phyloP scores from a whole-genome alignment of 2,797 vertebrate genomes.

The Sebastes taczanowskii region DNA sequence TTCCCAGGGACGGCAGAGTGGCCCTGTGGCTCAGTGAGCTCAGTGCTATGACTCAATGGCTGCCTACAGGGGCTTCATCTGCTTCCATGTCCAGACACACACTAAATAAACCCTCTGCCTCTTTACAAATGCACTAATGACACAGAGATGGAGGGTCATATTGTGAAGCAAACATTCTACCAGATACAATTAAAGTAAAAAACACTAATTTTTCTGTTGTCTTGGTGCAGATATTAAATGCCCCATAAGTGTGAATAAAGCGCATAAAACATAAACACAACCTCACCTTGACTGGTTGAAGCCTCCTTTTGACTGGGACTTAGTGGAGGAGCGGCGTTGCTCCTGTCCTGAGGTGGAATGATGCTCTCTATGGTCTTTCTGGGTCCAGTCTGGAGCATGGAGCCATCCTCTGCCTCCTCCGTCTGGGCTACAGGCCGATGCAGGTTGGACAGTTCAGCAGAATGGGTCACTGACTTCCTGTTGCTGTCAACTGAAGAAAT shows the following conservation, averaged over 20 bases:
- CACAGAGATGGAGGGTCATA: neutral
- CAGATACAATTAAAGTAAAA: neutral
- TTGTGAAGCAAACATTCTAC: neutral
- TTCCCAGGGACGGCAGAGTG: conserved; percentile 60
- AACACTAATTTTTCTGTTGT: no score
- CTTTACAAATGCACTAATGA: conserved; percentile 12
- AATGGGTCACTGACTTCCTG: conserved; percentile 84
- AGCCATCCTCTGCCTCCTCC: conserved; percentile 46
- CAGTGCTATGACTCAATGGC: conserved; percentile 49
- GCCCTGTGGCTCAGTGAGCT: conserved; percentile 32
- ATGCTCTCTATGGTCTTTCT: conserved; percentile 70
- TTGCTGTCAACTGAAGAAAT: conserved; percentile 83
- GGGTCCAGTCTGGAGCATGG: conserved; percentile 60
- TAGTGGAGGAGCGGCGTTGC: conserved; percentile 59
- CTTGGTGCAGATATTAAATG: neutral
- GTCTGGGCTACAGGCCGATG: conserved; percentile 53
- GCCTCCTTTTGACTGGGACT: conserved; percentile 65
- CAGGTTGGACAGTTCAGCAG: conserved; percentile 47
- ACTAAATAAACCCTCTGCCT: conserved; percentile 20
- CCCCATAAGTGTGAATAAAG: neutral
- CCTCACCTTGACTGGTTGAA: conserved; percentile 81
- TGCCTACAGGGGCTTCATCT: conserved; percentile 66
- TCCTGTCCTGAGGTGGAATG: conserved; percentile 51
- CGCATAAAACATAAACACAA: neutral
- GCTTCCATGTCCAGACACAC: conserved; percentile 23